Evolutionary conservation across 1,140 invertebrate genomes (phyloP), one percentile per base, ranked within the genome.

Genomic region (Probaryconus sp.): DNA sequence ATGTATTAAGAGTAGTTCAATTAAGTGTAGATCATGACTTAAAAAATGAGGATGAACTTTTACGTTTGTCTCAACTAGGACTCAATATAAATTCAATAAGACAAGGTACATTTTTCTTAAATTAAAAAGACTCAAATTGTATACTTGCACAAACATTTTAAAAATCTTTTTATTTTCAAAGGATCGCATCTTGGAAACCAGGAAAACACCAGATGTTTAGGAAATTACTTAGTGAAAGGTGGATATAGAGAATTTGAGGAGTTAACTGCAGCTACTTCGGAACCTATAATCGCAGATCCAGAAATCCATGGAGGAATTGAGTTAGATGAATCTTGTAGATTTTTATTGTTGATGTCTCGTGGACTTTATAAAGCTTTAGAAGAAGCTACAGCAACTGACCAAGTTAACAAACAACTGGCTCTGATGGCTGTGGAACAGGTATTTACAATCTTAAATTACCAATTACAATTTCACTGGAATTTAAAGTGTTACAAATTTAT

Each of bases 141-240:
- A n/a, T 11, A 17, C n/a, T 17, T n/a, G 9, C 21, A 9, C 10
- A 13, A 47, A 17, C 37, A 24, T 16, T 42, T 31, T 13, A n/a
- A n/a, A n/a, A n/a, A n/a, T n/a, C n/a, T n/a, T n/a, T n/a, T n/a
- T n/a, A n/a, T 53, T 83, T 72, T 68, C 56, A 45, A 65, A 90
- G 90, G 89, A 79, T 88, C 87, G 53, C 88, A 91, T 82, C 84
- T 94, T 31, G 92, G 92, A 18, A 94, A 93, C 83, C 92, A 94
- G 81, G 89, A 90, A 48, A 93, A 91, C 77, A 96, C 91, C 0
- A 85, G 96, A 26, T 97, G 95, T 78, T 86, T 97, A 13, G 95
- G 96, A n/a, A 96, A 97, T 86, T 96, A 96, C 80, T 87, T 94
- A 61, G 92, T 97, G 0, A 97, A 97, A 87, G 94, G 93, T 1